These are phyloP conservation scores for Amazona guildingii DNA, from an alignment of 2,113 vertebrate species.

Conservation along the genomic window DNA sequence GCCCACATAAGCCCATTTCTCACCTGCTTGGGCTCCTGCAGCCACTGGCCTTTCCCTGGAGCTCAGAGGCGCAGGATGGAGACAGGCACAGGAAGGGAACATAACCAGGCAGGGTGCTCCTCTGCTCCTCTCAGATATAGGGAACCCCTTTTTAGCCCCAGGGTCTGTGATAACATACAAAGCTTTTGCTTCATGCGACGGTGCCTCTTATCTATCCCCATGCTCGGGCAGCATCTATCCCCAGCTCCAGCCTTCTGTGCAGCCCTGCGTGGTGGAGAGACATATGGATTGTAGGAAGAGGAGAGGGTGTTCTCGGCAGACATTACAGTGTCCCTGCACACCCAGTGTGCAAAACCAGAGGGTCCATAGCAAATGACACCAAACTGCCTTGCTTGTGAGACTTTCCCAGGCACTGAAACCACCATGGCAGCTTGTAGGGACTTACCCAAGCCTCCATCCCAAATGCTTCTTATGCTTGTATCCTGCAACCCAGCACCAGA, in stretches of 20 bases:
- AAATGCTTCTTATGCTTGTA: background rate
- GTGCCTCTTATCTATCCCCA: background rate
- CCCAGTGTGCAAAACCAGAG: background rate
- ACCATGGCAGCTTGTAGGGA: rapidly evolving
- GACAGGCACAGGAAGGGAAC: background rate
- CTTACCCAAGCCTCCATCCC: background rate
- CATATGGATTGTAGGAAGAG: background rate
- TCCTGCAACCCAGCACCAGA: background rate
- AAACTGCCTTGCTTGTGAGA: background rate
- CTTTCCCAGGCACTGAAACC: background rate
- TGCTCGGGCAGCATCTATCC: background rate
- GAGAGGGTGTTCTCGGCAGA: background rate
- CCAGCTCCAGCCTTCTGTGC: background rate
- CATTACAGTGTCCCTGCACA: rapidly evolving
- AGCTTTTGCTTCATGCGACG: rapidly evolving
- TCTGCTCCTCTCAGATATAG: background rate
- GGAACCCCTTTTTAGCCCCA: background rate
- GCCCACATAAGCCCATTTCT: background rate
- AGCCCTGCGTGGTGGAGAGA: background rate
- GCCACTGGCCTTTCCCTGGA: background rate
- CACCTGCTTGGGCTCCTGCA: background rate
- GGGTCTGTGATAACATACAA: background rate
- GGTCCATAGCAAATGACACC: background rate
- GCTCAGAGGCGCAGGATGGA: background rate
- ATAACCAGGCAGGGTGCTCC: background rate